Evolutionary conservation across 2,888 invertebrate genomes (phyloP).

Genomic region (Lycaena phlaeas): DNA sequence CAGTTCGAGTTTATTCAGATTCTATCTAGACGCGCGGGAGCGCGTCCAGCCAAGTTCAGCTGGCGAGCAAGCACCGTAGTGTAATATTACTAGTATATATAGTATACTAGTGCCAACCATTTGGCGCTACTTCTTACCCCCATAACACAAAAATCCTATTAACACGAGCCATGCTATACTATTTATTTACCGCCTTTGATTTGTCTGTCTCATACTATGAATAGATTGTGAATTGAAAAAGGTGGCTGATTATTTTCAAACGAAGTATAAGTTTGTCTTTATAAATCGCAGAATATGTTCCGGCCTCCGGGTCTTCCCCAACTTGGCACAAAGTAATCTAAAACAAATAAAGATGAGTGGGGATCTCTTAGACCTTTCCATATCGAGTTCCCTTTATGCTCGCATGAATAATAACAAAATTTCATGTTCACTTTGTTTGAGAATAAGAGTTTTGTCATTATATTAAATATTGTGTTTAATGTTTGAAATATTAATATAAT

Average conservation of each 20-base stretch:
- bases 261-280: constrained; percentile 35
- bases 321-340: constrained; percentile 67
- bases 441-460: constrained; percentile 1
- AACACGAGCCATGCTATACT: no score
- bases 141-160: no score
- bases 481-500: no score
- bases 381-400: constrained; percentile 53
- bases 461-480: constrained; percentile 3
- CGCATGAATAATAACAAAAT: constrained; percentile 51
- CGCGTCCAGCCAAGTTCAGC: no score
- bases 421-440: constrained; percentile 34
- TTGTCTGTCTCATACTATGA: not conserved
- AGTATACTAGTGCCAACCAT: no score
- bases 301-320: constrained; percentile 40
- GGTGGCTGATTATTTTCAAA: constrained; percentile 44
- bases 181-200: no score
- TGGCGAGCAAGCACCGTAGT: no score
- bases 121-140: no score
- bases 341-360: constrained; percentile 67
- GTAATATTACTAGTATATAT: no score
- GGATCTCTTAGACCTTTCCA: constrained; percentile 47
- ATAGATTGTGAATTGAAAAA: constrained; percentile 40
- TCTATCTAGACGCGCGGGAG: no score
- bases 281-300: constrained; percentile 47
- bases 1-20: no score